phyloP scores from a whole-genome alignment of 2,797 vertebrate genomes.

The Pseudopleuronectes americanus region DNA sequence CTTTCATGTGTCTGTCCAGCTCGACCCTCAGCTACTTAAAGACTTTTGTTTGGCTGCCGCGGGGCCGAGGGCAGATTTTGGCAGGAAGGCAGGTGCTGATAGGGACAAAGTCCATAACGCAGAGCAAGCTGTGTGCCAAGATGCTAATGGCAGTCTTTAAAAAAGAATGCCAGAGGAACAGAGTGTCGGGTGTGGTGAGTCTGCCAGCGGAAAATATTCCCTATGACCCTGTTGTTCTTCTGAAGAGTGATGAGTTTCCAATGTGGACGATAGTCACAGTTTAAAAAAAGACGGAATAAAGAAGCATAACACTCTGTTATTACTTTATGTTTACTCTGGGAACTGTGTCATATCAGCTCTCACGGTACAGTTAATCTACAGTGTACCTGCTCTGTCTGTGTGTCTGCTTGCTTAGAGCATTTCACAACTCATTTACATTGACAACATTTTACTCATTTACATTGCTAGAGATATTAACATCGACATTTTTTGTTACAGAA shows the following conservation, averaged over 20 bases:
- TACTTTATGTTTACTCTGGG: not conserved
- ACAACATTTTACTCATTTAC: no score
- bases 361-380: not conserved
- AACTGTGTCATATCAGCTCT: conserved; percentile 1
- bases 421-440: no score
- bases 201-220: conserved; percentile 52
- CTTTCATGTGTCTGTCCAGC: conserved; percentile 70
- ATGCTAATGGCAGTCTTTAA: conserved; percentile 65
- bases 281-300: conserved; percentile 11
- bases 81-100: conserved; percentile 79
- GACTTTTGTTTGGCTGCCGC: conserved; percentile 64
- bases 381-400: not conserved
- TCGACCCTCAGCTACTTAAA: conserved; percentile 64
- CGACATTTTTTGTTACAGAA: no score
- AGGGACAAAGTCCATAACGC: conserved; percentile 76
- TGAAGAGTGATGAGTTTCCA: conserved; percentile 40
- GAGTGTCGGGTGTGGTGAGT: conserved; percentile 34
- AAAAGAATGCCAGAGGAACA: not conserved
- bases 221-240: conserved; percentile 22
- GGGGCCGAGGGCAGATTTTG: conserved; percentile 64
- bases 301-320: not conserved
- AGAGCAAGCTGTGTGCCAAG: conserved; percentile 61
- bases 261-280: conserved; percentile 21
- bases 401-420: not conserved
- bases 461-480: no score